These are phyloP conservation scores for Drosophila mayri DNA, from an alignment of 1,140 invertebrate genomes.

Conservation along the genomic window DNA sequence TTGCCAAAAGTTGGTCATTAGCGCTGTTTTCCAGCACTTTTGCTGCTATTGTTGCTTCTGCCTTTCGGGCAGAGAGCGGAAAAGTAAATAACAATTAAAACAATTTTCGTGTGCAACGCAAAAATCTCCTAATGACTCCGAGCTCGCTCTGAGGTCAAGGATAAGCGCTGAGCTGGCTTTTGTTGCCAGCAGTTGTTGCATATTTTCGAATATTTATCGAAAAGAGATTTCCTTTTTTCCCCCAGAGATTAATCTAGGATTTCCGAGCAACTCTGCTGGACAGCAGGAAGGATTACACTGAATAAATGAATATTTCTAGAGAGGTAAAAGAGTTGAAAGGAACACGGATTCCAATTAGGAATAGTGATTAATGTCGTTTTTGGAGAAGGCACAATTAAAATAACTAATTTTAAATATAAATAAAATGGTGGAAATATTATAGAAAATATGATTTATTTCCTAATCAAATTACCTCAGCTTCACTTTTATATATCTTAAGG, in stretches of 20 bases:
- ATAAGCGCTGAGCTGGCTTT: constrained; percentile 54
- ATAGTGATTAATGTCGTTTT: neutral
- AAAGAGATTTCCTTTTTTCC: constrained; percentile 22
- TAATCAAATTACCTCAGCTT: neutral
- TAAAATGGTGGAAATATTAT: neutral
- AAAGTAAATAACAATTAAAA: constrained; percentile 79
- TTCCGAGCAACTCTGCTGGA: neutral
- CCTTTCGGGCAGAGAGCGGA: constrained; percentile 36
- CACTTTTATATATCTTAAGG: neutral
- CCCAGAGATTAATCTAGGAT: constrained; percentile 30
- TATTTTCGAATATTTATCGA: constrained; percentile 66
- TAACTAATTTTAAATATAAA: neutral
- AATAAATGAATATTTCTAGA: constrained; percentile 12
- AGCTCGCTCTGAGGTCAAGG: constrained; percentile 67
- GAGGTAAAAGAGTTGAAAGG: neutral
- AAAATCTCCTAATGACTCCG: constrained; percentile 71
- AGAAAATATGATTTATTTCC: neutral
- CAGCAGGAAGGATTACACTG: constrained; percentile 1
- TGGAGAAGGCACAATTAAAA: neutral
- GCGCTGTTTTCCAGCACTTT: constrained; percentile 58
- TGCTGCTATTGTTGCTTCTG: constrained; percentile 37
- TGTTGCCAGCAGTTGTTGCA: constrained; percentile 52
- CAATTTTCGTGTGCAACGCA: constrained; percentile 63
- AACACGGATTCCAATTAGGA: constrained; percentile 8
- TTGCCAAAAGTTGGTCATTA: constrained; percentile 79